Percentiles rank a stretch among this genome's conserved stretches.
Conservation (phyloP, 1,140 invertebrate species). For the Euborellia annulipes region DNA sequence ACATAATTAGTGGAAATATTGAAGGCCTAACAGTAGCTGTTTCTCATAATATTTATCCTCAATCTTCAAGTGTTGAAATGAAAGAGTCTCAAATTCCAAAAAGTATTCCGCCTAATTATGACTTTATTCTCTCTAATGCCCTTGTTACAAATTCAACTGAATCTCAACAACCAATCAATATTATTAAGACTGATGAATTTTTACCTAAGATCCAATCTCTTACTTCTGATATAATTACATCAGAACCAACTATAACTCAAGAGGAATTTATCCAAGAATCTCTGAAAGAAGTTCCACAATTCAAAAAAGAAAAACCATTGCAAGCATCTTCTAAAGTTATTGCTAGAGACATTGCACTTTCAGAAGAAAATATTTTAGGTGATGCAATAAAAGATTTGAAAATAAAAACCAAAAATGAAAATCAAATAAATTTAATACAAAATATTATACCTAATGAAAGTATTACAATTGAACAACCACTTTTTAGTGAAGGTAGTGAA, state of each 20-base stretch:
- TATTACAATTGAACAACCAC: constrained; percentile 7
- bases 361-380: constrained; percentile 4
- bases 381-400: constrained; percentile 5
- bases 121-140: background rate
- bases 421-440: constrained; percentile 5
- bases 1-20: background rate
- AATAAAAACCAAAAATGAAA: constrained; percentile 2
- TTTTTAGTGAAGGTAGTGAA: constrained; percentile 5
- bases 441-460: constrained; percentile 8
- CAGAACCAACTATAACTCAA: background rate
- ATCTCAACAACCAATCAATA: background rate
- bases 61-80: background rate
- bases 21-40: background rate
- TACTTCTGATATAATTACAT: constrained; percentile 1
- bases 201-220: no score
- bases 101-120: background rate
- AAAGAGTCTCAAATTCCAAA: background rate
- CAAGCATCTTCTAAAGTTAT: constrained; percentile 2
- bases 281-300: constrained; percentile 1
- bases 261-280: constrained; percentile 4
- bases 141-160: background rate
- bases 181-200: background rate
- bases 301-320: background rate
- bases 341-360: constrained; percentile 8
- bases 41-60: background rate